phyloP scores from a whole-genome alignment of 2,113 vertebrate genomes.

The Alces alces region DNA sequence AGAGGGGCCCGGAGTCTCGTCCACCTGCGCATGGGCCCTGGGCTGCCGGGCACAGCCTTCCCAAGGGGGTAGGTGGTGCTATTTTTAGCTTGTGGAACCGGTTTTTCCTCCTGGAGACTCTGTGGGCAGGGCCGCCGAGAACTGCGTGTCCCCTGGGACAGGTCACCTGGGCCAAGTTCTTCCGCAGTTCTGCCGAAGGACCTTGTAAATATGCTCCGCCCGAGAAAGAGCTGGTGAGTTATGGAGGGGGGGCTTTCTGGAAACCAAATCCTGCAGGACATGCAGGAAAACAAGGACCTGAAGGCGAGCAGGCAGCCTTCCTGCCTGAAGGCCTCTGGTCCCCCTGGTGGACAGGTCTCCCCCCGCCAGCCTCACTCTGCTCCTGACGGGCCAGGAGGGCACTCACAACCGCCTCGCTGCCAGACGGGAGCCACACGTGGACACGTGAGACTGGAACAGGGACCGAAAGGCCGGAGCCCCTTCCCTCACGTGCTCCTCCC shows the following conservation, averaged over 20 bases:
- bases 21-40: accelerated
- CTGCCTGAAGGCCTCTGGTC: background rate
- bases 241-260: background rate
- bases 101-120: background rate
- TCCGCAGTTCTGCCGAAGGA: accelerated
- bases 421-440: accelerated
- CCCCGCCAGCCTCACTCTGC: accelerated
- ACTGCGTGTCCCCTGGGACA: background rate
- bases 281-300: background rate
- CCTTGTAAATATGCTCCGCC: accelerated
- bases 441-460: accelerated
- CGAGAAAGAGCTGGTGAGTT: accelerated
- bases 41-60: background rate
- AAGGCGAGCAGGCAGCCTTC: background rate
- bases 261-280: background rate
- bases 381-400: accelerated
- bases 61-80: background rate
- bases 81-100: background rate
- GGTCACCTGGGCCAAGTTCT: accelerated
- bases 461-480: background rate
- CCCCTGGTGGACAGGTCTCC: accelerated
- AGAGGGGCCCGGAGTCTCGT: background rate
- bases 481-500: accelerated
- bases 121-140: background rate
- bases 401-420: accelerated